Conservation (phyloP, 2,797 vertebrate genomes). For the Cheracebus regulus region DNA sequence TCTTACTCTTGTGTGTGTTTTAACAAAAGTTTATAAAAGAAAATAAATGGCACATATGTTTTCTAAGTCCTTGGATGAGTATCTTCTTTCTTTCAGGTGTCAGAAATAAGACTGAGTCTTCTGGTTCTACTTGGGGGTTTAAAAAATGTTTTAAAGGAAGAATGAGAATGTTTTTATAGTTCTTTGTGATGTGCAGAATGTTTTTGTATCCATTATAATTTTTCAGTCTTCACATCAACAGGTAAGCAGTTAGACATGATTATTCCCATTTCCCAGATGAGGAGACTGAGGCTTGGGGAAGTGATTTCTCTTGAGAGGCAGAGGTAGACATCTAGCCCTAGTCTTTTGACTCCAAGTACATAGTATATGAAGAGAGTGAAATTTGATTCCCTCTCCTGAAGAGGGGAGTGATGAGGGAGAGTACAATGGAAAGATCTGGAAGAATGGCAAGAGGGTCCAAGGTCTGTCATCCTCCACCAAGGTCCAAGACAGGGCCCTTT, state of each 20-base stretch:
- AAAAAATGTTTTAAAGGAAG: neutral
- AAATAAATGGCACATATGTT: conserved; percentile 86
- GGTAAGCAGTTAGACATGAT: neutral
- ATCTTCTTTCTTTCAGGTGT: conserved; percentile 54
- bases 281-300: neutral
- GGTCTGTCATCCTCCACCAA: neutral
- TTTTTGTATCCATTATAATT: neutral
- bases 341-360: neutral
- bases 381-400: neutral
- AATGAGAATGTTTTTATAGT: neutral
- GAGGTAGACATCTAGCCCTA: neutral
- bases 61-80: conserved; percentile 83
- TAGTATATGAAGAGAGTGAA: neutral
- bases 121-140: neutral
- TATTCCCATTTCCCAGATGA: neutral
- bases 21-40: conserved; percentile 67
- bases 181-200: neutral
- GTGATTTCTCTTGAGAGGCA: neutral
- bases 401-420: neutral
- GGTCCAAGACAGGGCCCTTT: neutral
- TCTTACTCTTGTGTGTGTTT: conserved; percentile 83
- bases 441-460: neutral
- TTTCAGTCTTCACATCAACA: neutral
- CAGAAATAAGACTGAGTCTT: neutral
- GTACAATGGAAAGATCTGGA: neutral